Conservation (phyloP, 2,888 invertebrate genomes). For the Dolichomitus sp. region DNA sequence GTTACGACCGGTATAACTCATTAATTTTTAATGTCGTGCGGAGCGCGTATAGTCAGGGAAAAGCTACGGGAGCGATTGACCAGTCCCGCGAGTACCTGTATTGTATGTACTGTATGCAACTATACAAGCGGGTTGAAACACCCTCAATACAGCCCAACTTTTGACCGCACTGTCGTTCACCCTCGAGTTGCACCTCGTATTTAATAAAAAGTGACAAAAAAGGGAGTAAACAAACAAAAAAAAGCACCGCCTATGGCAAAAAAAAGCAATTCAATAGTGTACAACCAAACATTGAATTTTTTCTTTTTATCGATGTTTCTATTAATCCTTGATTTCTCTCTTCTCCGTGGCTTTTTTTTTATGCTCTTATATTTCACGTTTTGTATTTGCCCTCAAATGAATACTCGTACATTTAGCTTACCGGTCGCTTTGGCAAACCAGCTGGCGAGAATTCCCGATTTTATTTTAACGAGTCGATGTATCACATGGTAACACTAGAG, state of each 20-base stretch:
- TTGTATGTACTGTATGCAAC: slow-evolving; percentile 16
- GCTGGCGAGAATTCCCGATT: slow-evolving; percentile 10
- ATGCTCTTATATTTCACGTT: background rate
- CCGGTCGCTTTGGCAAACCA: slow-evolving; percentile 2
- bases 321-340: background rate
- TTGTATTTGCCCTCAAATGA: background rate
- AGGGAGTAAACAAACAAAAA: background rate
- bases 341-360: background rate
- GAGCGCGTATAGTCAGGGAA: background rate
- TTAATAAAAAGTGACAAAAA: slow-evolving; percentile 6
- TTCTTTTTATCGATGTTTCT: slow-evolving; percentile 2
- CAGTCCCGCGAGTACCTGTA: slow-evolving; percentile 53
- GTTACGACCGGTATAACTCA: slow-evolving; percentile 43
- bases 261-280: slow-evolving; percentile 11
- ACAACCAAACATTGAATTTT: slow-evolving; percentile 27
- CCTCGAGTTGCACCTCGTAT: background rate
- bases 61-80: slow-evolving; percentile 31
- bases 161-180: slow-evolving; percentile 19
- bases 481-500: background rate
- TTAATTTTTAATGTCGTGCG: slow-evolving; percentile 74
- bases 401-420: slow-evolving; percentile 14
- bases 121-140: background rate
- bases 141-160: background rate
- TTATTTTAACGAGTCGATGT: background rate
- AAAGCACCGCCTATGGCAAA: background rate